Evolutionary conservation across 2,888 invertebrate genomes (phyloP).

Genomic region (Drosophila silvestris): DNA sequence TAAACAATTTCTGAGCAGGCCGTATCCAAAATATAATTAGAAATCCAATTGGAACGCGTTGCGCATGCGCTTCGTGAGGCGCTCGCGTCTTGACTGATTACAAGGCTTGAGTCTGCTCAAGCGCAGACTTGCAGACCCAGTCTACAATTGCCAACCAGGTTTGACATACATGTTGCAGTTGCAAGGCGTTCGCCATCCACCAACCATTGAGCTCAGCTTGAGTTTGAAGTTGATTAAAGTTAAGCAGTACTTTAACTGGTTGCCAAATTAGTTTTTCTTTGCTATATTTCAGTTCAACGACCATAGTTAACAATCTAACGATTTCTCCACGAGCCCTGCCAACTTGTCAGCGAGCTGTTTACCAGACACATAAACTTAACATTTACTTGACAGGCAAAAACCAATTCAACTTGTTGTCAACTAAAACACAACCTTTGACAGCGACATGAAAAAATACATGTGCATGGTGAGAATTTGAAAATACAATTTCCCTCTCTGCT

Average conservation of each 20-base stretch:
- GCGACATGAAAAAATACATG: not conserved
- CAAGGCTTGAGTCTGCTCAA: constrained; percentile 13
- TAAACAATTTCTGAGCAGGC: not conserved
- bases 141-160: constrained; percentile 2
- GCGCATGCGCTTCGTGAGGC: constrained; percentile 65
- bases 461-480: constrained; percentile 10
- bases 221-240: not conserved
- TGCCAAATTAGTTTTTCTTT: not conserved
- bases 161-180: constrained; percentile 18
- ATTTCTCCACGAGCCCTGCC: constrained; percentile 24
- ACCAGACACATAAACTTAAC: constrained; percentile 4
- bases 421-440: not conserved
- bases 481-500: not conserved
- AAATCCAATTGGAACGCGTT: constrained; percentile 15
- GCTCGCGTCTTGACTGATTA: constrained; percentile 58
- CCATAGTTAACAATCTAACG: not conserved
- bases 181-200: not conserved
- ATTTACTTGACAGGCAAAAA: not conserved
- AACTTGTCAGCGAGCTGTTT: constrained; percentile 5
- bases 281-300: not conserved
- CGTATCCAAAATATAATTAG: not conserved
- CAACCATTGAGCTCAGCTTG: not conserved
- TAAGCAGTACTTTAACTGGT: not conserved
- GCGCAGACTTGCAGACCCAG: constrained; percentile 15
- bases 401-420: constrained; percentile 8